A percentile compares a stretch with the other conserved stretches of the same genome.
These are phyloP conservation scores for Antheraea yamamai DNA, from an alignment of 2,888 invertebrate species.

Conservation along the genomic window DNA sequence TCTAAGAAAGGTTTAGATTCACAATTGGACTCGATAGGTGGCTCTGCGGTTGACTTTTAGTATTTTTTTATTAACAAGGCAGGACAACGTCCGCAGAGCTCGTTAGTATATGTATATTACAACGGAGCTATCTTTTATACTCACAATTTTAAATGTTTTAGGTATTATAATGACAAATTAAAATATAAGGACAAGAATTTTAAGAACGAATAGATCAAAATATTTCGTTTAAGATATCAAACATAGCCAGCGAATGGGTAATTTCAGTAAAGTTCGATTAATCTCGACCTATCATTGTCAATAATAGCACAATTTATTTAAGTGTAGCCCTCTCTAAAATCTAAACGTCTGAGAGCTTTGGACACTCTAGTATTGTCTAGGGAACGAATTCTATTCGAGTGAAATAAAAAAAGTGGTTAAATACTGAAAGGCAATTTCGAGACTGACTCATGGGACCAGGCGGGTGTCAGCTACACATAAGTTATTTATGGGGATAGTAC, in stretches of 20 bases:
- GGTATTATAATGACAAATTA: no score
- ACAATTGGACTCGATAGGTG: no score
- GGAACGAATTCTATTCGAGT: background rate
- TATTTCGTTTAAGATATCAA: background rate
- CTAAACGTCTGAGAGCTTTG: background rate
- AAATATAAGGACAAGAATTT: no score
- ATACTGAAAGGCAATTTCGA: background rate
- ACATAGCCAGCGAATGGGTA: background rate
- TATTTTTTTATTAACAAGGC: no score
- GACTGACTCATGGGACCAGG: background rate
- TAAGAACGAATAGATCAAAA: background rate
- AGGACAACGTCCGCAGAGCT: no score
- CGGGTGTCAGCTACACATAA: background rate
- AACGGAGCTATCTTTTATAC: no score
- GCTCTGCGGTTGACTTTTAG: no score
- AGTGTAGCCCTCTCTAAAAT: background rate
- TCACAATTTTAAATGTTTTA: no score
- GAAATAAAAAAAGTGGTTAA: background rate
- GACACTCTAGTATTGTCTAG: conserved; percentile 6
- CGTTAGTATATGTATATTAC: no score
- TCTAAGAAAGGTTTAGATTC: no score
- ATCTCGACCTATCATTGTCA: background rate
- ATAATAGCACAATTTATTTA: background rate
- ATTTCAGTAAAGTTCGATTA: background rate
- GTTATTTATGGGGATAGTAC: background rate